Evolutionary conservation across 2,113 vertebrate genomes (phyloP).

Genomic region (Enhydra lutris): DNA sequence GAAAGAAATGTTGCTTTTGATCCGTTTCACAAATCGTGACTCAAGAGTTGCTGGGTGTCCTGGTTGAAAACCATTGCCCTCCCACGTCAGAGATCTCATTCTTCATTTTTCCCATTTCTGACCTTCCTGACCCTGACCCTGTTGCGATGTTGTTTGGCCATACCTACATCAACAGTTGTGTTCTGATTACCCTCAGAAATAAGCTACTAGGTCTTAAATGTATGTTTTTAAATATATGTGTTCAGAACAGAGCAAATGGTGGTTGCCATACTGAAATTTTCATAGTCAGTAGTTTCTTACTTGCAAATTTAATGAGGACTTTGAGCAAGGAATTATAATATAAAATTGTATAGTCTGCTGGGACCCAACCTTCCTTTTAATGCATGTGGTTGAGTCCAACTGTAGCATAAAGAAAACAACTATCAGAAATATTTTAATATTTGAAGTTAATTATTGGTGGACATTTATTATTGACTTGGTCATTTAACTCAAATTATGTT

Average conservation of each 20-base stretch:
- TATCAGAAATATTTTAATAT: neutral
- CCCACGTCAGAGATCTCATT: neutral
- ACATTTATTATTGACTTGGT: neutral
- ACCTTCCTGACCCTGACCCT: too few relatives aligned
- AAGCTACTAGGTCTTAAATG: neutral
- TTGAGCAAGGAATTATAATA: neutral
- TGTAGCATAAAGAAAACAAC: neutral
- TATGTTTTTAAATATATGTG: neutral
- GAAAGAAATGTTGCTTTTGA: neutral
- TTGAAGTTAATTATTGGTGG: neutral
- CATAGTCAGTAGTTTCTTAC: neutral
- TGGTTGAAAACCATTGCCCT: neutral
- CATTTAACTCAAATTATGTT: neutral
- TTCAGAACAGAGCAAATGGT: neutral
- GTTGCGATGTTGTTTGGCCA: accelerated
- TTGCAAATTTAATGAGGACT: neutral
- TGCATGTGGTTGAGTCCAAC: neutral
- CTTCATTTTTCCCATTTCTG: neutral
- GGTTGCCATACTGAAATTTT: neutral
- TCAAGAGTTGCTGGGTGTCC: neutral
- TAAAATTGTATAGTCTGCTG: neutral
- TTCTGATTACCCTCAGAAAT: neutral
- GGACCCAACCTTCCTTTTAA: neutral
- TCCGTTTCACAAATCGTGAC: neutral
- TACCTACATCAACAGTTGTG: neutral